phyloP scores from a whole-genome alignment of 1,140 invertebrate species.

The Pteromalus puparum region DNA sequence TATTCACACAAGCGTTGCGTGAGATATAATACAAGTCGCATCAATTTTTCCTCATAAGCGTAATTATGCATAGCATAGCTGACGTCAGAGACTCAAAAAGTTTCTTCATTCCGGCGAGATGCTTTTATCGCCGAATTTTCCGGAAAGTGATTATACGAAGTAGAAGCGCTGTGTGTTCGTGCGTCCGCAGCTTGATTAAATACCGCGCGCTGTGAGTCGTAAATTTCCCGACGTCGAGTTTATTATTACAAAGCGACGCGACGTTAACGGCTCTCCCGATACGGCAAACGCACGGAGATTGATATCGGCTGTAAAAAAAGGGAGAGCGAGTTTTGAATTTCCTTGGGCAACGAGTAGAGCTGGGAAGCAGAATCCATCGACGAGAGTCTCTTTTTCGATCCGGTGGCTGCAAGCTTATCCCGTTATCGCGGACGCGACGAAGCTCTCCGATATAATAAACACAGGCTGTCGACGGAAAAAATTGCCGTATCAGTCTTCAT shows the following conservation, averaged over 20 bases:
- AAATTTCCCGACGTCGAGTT: background rate
- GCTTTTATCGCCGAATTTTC: background rate
- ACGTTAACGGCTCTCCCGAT: background rate
- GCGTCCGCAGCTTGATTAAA: background rate
- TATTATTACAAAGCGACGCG: background rate
- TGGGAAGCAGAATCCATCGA: background rate
- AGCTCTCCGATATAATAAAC: constrained; percentile 60
- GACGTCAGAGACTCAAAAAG: background rate
- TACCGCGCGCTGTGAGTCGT: background rate
- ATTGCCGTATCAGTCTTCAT: constrained; percentile 65
- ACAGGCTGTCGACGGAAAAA: constrained; percentile 43
- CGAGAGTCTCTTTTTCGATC: background rate
- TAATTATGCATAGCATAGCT: background rate
- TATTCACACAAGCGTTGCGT: background rate
- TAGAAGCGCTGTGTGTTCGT: too few species aligned
- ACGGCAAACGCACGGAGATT: constrained; percentile 16
- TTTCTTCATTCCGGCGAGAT: background rate
- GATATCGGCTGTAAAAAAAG: constrained; percentile 33
- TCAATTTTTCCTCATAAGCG: background rate
- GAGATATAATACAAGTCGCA: background rate
- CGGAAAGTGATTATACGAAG: background rate
- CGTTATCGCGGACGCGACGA: constrained; percentile 17
- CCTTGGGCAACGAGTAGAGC: background rate
- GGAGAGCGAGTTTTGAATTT: constrained; percentile 1
- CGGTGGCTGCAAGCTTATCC: constrained; percentile 29